Conservation (phyloP, 30 jellyfish, hydroid and myxozoan species). For the Hydra vulgaris region DNA sequence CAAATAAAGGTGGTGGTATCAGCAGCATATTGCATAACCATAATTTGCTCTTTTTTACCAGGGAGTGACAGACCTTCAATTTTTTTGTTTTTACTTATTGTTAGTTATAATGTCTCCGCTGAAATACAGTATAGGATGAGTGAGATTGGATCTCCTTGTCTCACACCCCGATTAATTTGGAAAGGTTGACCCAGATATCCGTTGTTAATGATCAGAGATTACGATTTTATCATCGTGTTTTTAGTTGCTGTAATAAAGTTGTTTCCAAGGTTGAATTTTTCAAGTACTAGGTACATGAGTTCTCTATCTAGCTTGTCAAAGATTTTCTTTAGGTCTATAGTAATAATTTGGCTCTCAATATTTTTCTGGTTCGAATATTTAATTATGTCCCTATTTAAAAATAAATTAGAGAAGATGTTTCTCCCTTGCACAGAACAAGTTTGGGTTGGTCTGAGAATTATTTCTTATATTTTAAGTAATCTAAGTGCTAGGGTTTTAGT, state of each 20-base stretch:
- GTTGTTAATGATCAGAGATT: background rate
- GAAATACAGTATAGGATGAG: background rate
- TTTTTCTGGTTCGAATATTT: constrained; percentile 6
- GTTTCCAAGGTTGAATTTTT: constrained; percentile 7
- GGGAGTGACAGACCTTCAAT: background rate
- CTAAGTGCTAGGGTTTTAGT: constrained; percentile 15
- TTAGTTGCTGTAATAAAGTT: background rate
- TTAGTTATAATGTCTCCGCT: background rate
- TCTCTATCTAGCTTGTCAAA: constrained; percentile 36
- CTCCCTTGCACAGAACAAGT: constrained; percentile 46
- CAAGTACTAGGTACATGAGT: constrained; percentile 5
- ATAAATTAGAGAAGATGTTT: constrained; percentile 16
- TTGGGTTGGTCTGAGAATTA: constrained; percentile 13
- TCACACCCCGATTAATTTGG: background rate
- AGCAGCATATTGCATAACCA: background rate
- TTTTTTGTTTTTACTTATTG: background rate
- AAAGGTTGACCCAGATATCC: background rate
- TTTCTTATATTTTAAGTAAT: background rate
- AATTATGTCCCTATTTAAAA: constrained; percentile 17
- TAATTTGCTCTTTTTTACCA: background rate
- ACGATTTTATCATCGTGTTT: background rate
- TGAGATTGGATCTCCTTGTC: background rate
- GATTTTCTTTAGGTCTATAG: constrained; percentile 36
- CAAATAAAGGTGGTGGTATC: background rate
- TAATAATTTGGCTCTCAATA: background rate